A percentile compares a stretch with the other conserved stretches of the same genome.
Conservation (phyloP, 2,113 vertebrate species). For the Emydocephalus ijimae region DNA sequence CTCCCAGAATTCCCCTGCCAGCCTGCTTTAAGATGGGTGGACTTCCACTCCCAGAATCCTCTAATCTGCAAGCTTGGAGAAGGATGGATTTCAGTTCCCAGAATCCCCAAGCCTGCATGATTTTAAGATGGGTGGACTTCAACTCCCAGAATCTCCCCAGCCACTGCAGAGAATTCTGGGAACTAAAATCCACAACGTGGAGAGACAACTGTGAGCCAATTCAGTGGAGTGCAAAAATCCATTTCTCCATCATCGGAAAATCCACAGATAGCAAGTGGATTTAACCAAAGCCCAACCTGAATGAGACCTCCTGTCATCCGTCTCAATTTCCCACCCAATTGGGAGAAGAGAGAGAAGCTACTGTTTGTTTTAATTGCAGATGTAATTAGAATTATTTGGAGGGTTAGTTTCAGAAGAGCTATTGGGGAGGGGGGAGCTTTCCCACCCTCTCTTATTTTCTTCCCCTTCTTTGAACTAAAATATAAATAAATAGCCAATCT, state of each 20-base stretch:
- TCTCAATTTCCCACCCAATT: not conserved
- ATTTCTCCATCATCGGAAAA: not conserved
- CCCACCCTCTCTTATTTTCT: not conserved
- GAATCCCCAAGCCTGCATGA: too few relatives aligned
- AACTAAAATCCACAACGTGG: not conserved
- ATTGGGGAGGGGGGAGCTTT: not conserved
- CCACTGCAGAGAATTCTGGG: not conserved
- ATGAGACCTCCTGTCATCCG: fast-evolving
- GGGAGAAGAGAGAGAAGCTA: not conserved
- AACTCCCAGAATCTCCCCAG: not conserved
- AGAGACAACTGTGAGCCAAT: not conserved
- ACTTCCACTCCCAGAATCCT: not conserved
- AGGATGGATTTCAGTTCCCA: too few relatives aligned
- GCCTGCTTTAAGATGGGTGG: too few relatives aligned
- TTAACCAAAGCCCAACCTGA: not conserved
- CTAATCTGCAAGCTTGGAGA: too few relatives aligned
- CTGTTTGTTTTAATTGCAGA: not conserved
- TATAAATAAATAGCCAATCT: not conserved
- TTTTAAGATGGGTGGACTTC: not conserved
- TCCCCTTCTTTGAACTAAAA: not conserved
- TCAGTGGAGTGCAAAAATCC: not conserved
- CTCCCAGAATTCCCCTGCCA: too few relatives aligned
- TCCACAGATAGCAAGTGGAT: not conserved
- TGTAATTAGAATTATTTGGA: not conserved
- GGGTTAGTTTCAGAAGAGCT: not conserved